phyloP scores from a whole-genome alignment of 2,113 vertebrate species.

The Barnardius zonarius region DNA sequence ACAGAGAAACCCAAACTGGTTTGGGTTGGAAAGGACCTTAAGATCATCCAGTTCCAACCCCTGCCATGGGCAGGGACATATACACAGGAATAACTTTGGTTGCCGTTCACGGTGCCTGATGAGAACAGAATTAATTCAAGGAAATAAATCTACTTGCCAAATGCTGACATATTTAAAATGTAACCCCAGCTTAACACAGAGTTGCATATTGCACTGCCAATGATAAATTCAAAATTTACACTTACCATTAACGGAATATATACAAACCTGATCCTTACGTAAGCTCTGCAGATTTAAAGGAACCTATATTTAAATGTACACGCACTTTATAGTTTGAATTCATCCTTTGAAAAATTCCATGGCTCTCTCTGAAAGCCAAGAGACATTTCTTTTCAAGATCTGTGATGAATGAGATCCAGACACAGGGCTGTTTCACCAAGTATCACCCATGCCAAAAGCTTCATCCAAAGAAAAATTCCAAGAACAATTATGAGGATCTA shows the following conservation, averaged over 20 bases:
- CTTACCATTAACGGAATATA: neutral
- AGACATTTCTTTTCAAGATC: constrained; percentile 6
- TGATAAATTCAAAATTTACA: neutral
- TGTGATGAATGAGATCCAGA: constrained; percentile 37
- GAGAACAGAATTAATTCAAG: neutral
- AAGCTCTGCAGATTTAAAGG: neutral
- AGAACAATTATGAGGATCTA: neutral
- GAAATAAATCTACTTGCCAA: neutral
- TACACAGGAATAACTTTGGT: neutral
- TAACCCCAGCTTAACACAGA: neutral
- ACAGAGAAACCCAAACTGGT: neutral
- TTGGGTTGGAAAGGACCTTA: neutral
- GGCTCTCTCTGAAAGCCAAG: neutral
- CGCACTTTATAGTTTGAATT: neutral
- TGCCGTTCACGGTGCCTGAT: neutral
- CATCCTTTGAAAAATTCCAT: neutral
- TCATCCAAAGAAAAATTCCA: constrained; percentile 50
- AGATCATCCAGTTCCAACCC: neutral
- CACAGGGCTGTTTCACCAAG: neutral
- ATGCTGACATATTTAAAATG: neutral
- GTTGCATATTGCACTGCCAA: neutral
- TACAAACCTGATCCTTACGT: neutral
- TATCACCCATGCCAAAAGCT: neutral
- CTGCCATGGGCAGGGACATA: neutral
- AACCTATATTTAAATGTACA: neutral